Evolutionary conservation across 2,888 invertebrate genomes (phyloP).

Genomic region (Rhabditoides inermis): DNA sequence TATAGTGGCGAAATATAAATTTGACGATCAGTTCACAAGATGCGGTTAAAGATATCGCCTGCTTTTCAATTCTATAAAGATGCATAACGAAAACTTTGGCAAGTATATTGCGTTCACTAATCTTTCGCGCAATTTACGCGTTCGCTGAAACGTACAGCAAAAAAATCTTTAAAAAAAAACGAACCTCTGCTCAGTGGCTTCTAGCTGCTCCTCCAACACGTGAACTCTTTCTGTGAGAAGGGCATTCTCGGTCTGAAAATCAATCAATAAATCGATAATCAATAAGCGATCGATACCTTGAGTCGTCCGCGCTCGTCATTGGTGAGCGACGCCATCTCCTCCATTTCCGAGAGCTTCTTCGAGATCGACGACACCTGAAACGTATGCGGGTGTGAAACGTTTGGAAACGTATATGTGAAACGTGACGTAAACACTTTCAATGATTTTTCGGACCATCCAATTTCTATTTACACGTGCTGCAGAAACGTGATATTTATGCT

Average conservation of each 20-base stretch:
- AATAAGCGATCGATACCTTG: background rate
- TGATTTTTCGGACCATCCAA: too few species aligned
- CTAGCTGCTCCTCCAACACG: slow-evolving; percentile 44
- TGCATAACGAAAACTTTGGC: too few species aligned
- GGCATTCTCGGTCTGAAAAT: slow-evolving; percentile 41
- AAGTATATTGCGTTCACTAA: too few species aligned
- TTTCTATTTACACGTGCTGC: too few species aligned
- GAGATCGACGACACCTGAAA: slow-evolving; percentile 40
- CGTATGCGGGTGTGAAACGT: background rate
- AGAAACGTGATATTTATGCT: too few species aligned
- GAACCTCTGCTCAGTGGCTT: slow-evolving; percentile 36
- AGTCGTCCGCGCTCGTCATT: slow-evolving; percentile 38
- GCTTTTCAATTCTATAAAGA: background rate
- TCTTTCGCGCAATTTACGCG: too few species aligned
- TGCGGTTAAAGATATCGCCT: background rate
- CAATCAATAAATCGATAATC: background rate
- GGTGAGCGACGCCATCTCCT: slow-evolving; percentile 36
- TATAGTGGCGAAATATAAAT: too few species aligned
- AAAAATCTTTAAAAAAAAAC: too few species aligned
- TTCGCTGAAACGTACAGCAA: too few species aligned
- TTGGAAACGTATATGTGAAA: too few species aligned
- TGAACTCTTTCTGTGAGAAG: slow-evolving; percentile 46
- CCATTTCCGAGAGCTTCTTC: slow-evolving; percentile 42
- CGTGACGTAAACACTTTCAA: too few species aligned
- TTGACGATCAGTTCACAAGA: background rate